phyloP scores from a whole-genome alignment of 2,797 vertebrate genomes.

The Pangasius sanitwongsei region DNA sequence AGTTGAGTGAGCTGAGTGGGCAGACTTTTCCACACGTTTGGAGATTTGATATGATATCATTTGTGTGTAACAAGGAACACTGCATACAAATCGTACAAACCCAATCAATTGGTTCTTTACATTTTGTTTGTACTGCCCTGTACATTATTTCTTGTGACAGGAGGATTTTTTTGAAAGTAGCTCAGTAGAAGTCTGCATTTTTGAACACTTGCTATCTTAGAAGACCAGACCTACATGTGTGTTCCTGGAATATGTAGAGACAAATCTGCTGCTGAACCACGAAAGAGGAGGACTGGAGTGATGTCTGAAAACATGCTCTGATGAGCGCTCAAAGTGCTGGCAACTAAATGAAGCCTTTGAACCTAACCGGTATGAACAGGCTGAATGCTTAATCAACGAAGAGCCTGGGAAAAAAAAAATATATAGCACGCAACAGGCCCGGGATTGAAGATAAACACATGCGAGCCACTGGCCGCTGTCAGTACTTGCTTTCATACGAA shows the following conservation, averaged over 20 bases:
- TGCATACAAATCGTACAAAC: neutral
- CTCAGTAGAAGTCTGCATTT: constrained; percentile 1
- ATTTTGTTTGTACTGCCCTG: neutral
- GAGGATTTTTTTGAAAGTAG: neutral
- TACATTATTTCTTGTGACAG: neutral
- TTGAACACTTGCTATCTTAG: constrained; percentile 16
- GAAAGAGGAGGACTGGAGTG: constrained; percentile 48
- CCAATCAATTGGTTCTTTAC: neutral
- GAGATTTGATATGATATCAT: neutral
- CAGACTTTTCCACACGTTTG: neutral
- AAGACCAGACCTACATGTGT: constrained; percentile 20
- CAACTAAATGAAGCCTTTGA: constrained; percentile 72
- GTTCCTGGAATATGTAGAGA: constrained; percentile 15
- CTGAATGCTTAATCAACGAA: constrained; percentile 70
- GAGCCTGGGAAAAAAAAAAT: constrained; percentile 46
- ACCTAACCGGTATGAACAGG: constrained; percentile 61
- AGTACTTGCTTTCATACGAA: constrained; percentile 69
- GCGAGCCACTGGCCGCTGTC: constrained; percentile 63
- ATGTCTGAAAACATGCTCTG: constrained; percentile 57
- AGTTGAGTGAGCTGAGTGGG: neutral
- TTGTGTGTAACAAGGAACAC: neutral
- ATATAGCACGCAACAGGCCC: constrained; percentile 63
- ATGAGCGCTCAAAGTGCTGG: constrained; percentile 59
- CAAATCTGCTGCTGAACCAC: constrained; percentile 35
- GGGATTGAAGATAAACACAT: constrained; percentile 71